Evolutionary conservation across 2,797 vertebrate genomes (phyloP), one percentile per base, ranked within the genome.

Genomic region (Mus minutoides): DNA sequence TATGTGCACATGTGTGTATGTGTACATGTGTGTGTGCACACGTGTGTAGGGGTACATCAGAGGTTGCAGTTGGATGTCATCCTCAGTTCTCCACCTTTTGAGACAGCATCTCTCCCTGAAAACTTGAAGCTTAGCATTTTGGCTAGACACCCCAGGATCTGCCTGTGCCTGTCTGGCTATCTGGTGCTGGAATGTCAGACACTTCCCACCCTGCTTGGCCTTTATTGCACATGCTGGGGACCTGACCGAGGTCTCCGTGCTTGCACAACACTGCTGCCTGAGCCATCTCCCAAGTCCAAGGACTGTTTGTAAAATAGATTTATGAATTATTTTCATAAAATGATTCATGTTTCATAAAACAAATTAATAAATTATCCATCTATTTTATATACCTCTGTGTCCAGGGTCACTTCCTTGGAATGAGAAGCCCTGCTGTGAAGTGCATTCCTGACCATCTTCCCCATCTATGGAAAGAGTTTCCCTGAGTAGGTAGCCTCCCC

Each of bases 1-100:
- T 2, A 6, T 0, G 14, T 40, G 73, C 3, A 14, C 3, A 3
- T 31, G 73, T 14, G 26, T 0, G 6, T 0, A 10, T 46, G 43
- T 49, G 0, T 6, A 43, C 21, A 1, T 26, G 69, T 22, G 22
- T 46, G 69, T 73, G n/a, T 24, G 2, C 12, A n/a, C n/a, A 71
- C 37, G n/a, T 37, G 6, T 29, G 40, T 76, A 10, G 24, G 24
- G 29, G 40, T 46, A 17, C 37, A 64, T 29, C 82, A 64, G 58
- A 22, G 17, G 40, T 64, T 84, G 82, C 10, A 46, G 4, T 31
- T 64, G 82, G 82, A 60, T 64, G 10, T 67, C 40, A 64, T 84
- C 5, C 19, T 67, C 29, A 64, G 40, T 84, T 34, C 40, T 64
- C 31, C 40, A 49, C 60, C 46, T 49, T 43, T 64, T 64, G 60